Conservation (phyloP, 2,888 invertebrate genomes). For the Trisateles emortualis region DNA sequence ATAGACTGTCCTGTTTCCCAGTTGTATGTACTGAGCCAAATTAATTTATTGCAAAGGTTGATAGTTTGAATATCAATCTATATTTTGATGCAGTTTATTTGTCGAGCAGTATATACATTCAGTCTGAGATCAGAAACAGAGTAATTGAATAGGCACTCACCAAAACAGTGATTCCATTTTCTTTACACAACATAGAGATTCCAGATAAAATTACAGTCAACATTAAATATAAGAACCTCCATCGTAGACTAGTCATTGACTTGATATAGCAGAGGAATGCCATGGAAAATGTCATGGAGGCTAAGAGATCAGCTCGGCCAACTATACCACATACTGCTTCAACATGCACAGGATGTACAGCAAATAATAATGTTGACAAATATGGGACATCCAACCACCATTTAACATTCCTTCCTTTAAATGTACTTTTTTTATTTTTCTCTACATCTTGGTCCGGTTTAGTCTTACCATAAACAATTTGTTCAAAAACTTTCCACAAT, state of each 20-base stretch:
- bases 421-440: slow-evolving; percentile 5
- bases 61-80: too few species aligned
- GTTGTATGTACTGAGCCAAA: too few species aligned
- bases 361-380: slow-evolving; percentile 91
- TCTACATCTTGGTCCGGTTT: slow-evolving; percentile 2
- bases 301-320: slow-evolving; percentile 96
- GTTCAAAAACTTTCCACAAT: slow-evolving; percentile 59
- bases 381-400: slow-evolving; percentile 81
- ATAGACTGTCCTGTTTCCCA: too few species aligned
- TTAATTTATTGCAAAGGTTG: too few species aligned
- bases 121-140: neutral
- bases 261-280: slow-evolving; percentile 89
- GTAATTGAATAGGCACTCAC: slow-evolving; percentile 75
- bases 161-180: slow-evolving; percentile 96
- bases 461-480: slow-evolving; percentile 45
- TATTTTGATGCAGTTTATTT: too few species aligned
- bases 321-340: slow-evolving; percentile 97
- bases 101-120: neutral
- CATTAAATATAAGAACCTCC: slow-evolving; percentile 53
- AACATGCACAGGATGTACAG: slow-evolving; percentile 97
- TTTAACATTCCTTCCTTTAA: slow-evolving; percentile 12
- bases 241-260: slow-evolving; percentile 46
- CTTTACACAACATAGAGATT: slow-evolving; percentile 95
- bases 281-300: slow-evolving; percentile 91
- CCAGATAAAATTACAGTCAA: slow-evolving; percentile 79